These are phyloP conservation scores for Calcarius lapponicus DNA, from an alignment of 2,797 vertebrate species.

Conservation along the genomic window DNA sequence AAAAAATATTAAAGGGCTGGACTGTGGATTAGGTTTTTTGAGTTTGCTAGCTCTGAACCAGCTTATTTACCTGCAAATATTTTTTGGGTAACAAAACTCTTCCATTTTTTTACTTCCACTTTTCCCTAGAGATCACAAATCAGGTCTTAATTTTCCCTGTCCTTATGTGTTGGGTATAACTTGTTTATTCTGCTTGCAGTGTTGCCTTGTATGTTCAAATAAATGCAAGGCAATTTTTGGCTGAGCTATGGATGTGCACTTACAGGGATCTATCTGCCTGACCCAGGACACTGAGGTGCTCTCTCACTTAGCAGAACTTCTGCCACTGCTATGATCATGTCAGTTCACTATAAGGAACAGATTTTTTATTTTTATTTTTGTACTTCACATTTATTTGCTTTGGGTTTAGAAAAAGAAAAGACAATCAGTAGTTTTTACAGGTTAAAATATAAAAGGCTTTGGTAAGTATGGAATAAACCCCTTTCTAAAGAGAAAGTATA, in stretches of 20 bases:
- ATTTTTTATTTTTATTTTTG: not conserved
- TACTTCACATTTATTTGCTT: not conserved
- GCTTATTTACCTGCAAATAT: not conserved
- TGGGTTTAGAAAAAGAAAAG: not conserved
- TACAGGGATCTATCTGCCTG: not conserved
- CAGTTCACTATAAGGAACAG: not conserved
- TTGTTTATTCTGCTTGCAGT: not conserved
- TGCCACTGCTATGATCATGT: not conserved
- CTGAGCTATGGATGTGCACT: accelerated
- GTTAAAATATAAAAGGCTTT: not conserved
- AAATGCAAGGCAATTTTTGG: not conserved
- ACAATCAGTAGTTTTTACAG: not conserved
- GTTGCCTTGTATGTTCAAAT: not conserved
- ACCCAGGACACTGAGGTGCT: not conserved
- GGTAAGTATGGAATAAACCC: not conserved
- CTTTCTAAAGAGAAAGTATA: not conserved
- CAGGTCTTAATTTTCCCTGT: not conserved
- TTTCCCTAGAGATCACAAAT: not conserved
- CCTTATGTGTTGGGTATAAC: not conserved
- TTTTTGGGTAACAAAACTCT: not conserved
- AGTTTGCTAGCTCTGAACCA: not conserved
- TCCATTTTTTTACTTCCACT: not conserved
- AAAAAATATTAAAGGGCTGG: not conserved
- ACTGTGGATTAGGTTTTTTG: not conserved
- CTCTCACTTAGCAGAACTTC: not conserved